Conservation (phyloP, 2,888 invertebrate species). For the Orthosia gothica region DNA sequence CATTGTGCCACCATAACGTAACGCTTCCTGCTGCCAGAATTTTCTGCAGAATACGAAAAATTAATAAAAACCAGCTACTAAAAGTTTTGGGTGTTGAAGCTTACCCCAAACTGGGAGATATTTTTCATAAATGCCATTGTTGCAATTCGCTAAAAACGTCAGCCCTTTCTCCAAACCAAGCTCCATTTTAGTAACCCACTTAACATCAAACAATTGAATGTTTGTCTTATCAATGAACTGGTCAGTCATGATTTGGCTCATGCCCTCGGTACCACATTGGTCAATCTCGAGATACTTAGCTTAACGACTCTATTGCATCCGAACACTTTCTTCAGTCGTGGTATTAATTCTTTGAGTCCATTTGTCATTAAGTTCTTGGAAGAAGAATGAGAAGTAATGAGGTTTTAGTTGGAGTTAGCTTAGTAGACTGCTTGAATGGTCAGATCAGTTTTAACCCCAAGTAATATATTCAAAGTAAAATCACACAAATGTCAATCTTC, state of each 20-base stretch:
- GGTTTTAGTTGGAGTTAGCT: constrained; percentile 36
- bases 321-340: constrained; percentile 59
- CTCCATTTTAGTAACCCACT: constrained; percentile 64
- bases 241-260: constrained; percentile 79
- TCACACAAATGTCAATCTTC: too few relatives aligned
- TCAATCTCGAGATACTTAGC: constrained; percentile 59
- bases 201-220: constrained; percentile 80
- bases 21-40: too few relatives aligned
- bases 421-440: background rate
- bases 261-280: constrained; percentile 68
- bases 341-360: constrained; percentile 44
- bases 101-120: too few relatives aligned
- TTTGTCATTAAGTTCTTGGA: constrained; percentile 47
- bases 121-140: too few relatives aligned
- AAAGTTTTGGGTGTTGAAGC: too few relatives aligned
- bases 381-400: constrained; percentile 57
- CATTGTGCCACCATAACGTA: too few relatives aligned
- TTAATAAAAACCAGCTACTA: too few relatives aligned
- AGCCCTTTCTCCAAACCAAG: constrained; percentile 15
- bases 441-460: background rate
- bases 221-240: constrained; percentile 82
- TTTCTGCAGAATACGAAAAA: too few relatives aligned
- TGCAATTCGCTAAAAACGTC: background rate
- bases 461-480: too few relatives aligned
- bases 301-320: constrained; percentile 56